Evolutionary conservation across 2,113 vertebrate genomes (phyloP).

Genomic region (Psittacara wagleri): DNA sequence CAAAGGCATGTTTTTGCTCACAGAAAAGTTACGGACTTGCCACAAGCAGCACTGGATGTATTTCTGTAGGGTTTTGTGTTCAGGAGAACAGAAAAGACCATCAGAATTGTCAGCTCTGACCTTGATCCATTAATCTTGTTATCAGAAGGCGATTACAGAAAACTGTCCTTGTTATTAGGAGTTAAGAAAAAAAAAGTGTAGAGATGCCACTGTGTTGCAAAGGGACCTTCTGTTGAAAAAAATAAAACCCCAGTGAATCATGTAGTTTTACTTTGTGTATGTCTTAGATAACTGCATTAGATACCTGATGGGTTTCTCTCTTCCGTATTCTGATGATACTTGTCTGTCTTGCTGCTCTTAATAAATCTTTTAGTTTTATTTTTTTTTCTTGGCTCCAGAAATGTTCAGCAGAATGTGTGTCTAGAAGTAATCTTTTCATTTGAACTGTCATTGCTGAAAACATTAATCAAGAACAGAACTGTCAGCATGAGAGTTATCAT

Average conservation of each 20-base stretch:
- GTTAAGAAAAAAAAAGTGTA: not conserved
- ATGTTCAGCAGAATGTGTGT: not conserved
- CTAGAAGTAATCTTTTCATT: not conserved
- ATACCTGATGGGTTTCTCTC: not conserved
- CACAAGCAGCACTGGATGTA: not conserved
- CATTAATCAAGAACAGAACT: not conserved
- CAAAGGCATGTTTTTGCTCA: not conserved
- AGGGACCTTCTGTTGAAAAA: not conserved
- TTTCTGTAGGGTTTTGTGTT: not conserved
- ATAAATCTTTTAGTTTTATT: not conserved
- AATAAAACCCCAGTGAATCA: not conserved
- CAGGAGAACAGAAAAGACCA: not conserved
- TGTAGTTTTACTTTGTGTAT: not conserved
- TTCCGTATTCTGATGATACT: not conserved
- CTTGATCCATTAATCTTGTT: not conserved
- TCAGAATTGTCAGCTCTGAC: not conserved
- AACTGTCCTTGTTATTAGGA: not conserved
- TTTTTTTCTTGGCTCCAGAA: not conserved
- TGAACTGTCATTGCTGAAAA: not conserved
- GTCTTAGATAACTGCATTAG: not conserved
- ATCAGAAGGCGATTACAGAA: not conserved
- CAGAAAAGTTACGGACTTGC: not conserved
- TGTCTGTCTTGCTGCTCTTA: not conserved
- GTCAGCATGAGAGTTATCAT: not conserved
- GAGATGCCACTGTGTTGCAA: not conserved